Conservation (phyloP, 2,888 invertebrate species). For the Disparrhopalites patrizii region DNA sequence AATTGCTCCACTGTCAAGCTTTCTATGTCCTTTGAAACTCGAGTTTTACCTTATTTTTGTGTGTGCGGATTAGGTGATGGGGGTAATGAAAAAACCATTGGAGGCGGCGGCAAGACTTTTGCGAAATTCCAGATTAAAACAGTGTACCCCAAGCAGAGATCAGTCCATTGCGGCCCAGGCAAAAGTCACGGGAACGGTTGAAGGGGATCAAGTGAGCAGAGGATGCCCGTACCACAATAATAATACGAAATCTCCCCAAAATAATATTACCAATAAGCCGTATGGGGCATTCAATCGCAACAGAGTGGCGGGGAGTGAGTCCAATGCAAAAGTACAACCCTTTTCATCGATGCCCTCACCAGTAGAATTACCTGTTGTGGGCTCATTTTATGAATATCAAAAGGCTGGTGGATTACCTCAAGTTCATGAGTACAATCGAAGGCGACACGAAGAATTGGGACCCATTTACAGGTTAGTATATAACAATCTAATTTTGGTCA, state of each 20-base stretch:
- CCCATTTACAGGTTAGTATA: slow-evolving; percentile 72
- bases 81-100: slow-evolving; percentile 15
- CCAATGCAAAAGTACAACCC: slow-evolving; percentile 19
- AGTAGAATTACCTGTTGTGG: slow-evolving; percentile 54
- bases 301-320: neutral
- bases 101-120: slow-evolving; percentile 16
- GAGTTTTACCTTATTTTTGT: too few species aligned
- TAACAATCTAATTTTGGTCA: too few species aligned
- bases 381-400: slow-evolving; percentile 55
- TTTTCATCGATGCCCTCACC: slow-evolving; percentile 53
- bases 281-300: neutral
- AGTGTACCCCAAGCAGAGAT: slow-evolving; percentile 9
- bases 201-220: neutral
- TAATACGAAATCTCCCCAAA: neutral
- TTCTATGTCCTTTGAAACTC: too few species aligned
- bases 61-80: neutral
- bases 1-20: too few species aligned
- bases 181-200: neutral
- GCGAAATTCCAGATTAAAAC: slow-evolving; percentile 3
- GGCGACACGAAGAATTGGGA: slow-evolving; percentile 69
- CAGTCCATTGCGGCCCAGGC: slow-evolving; percentile 17
- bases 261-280: neutral
- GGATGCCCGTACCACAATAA: slow-evolving; percentile 11
- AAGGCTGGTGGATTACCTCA: slow-evolving; percentile 60
- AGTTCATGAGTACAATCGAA: slow-evolving; percentile 71